Evolutionary conservation across 2,113 vertebrate genomes (phyloP).

Genomic region (Protomyctophum bolini): DNA sequence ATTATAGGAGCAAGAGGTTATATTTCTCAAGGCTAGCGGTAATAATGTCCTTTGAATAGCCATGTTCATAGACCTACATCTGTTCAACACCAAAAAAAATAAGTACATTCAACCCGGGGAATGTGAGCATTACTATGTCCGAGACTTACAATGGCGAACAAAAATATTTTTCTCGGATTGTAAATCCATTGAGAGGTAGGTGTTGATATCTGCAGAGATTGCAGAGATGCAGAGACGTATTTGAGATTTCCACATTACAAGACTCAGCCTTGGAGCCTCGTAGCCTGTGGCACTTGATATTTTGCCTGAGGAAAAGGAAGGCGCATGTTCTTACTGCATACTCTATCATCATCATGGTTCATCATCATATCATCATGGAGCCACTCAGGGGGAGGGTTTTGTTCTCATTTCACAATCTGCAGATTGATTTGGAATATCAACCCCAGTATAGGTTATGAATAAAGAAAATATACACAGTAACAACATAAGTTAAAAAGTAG

Average conservation of each 20-base stretch:
- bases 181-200: slow-evolving; percentile 27
- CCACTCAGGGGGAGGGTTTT: slow-evolving; percentile 39
- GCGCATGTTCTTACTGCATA: slow-evolving; percentile 40
- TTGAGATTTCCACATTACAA: slow-evolving; percentile 55
- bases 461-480: slow-evolving; percentile 26
- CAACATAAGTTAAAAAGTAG: slow-evolving; percentile 8
- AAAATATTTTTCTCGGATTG: slow-evolving; percentile 46
- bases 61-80: slow-evolving; percentile 18
- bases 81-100: background rate
- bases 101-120: slow-evolving; percentile 16
- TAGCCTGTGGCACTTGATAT: slow-evolving; percentile 66
- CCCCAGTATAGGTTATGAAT: slow-evolving; percentile 8
- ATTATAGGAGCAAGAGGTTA: slow-evolving; percentile 8
- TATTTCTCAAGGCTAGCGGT: slow-evolving; percentile 4
- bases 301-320: slow-evolving; percentile 67
- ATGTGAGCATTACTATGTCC: slow-evolving; percentile 16
- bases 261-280: slow-evolving; percentile 49
- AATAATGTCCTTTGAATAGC: slow-evolving; percentile 21
- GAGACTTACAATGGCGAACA: slow-evolving; percentile 43
- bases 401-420: slow-evolving; percentile 48
- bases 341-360: slow-evolving; percentile 57
- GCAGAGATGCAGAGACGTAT: slow-evolving; percentile 23
- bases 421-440: slow-evolving; percentile 62
- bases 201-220: slow-evolving; percentile 32
- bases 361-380: slow-evolving; percentile 63